Percentiles rank a stretch among this genome's conserved stretches.
phyloP scores from a whole-genome alignment of 2,888 invertebrate species.

The Drosophila merina region DNA sequence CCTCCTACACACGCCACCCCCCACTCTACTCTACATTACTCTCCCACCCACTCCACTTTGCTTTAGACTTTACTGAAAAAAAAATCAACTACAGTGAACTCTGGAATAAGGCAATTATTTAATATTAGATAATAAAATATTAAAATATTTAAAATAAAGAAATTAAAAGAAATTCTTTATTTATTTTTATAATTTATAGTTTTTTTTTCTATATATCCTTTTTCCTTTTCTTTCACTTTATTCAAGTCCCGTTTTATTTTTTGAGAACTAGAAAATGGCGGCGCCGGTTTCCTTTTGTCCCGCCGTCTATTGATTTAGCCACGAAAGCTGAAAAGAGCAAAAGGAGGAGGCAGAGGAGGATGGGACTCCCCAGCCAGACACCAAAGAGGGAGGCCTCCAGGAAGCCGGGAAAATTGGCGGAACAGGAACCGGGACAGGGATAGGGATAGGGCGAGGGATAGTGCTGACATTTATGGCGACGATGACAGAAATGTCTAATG shows the following conservation, averaged over 20 bases:
- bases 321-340: slow-evolving; percentile 52
- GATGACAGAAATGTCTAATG: slow-evolving; percentile 30
- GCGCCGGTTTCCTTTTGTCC: slow-evolving; percentile 41
- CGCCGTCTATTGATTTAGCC: slow-evolving; percentile 66
- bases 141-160: neutral
- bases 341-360: neutral
- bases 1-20: slow-evolving; percentile 52
- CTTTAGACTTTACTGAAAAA: slow-evolving; percentile 6
- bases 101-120: neutral
- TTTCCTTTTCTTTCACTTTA: neutral
- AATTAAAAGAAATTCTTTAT: neutral
- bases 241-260: slow-evolving; percentile 1
- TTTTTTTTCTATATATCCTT: too few relatives aligned
- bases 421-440: slow-evolving; percentile 17
- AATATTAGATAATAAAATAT: neutral
- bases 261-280: slow-evolving; percentile 43
- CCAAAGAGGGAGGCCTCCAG: slow-evolving; percentile 13
- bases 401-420: slow-evolving; percentile 10
- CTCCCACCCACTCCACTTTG: slow-evolving; percentile 5
- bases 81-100: slow-evolving; percentile 22
- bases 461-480: slow-evolving; percentile 44
- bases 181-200: neutral
- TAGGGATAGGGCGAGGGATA: slow-evolving; percentile 17
- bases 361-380: too few relatives aligned
- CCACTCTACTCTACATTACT: slow-evolving; percentile 1